These are phyloP conservation scores for Rhagologus leucostigma DNA, from an alignment of 2,113 vertebrate genomes.

Conservation along the genomic window DNA sequence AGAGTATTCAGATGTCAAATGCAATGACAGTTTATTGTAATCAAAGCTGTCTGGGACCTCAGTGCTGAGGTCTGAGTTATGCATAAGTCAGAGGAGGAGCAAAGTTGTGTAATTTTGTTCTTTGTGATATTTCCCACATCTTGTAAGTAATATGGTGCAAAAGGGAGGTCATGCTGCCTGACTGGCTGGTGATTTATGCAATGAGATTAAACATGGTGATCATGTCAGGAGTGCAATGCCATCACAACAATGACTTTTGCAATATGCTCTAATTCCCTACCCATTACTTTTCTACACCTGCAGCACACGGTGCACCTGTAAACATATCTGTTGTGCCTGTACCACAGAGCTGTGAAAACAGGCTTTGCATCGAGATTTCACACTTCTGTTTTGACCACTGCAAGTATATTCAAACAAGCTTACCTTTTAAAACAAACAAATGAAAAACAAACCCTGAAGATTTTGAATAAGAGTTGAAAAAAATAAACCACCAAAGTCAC, in stretches of 20 bases:
- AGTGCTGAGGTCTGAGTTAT: not conserved
- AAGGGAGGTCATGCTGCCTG: not conserved
- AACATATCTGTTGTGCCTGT: accelerated
- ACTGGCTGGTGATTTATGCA: not conserved
- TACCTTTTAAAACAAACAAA: not conserved
- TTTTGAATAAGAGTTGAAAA: not conserved
- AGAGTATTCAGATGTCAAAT: not conserved
- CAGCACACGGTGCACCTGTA: not conserved
- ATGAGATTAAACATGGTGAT: not conserved
- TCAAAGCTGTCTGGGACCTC: not conserved
- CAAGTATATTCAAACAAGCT: not conserved
- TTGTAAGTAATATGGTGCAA: not conserved
- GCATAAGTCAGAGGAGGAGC: not conserved
- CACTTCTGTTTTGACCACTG: not conserved
- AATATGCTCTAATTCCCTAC: not conserved
- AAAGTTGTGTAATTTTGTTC: not conserved
- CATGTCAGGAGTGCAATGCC: not conserved
- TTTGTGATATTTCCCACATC: not conserved
- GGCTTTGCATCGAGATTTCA: not conserved
- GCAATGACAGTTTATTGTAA: not conserved
- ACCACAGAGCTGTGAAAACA: not conserved
- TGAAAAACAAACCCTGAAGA: not conserved
- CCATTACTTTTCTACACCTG: not conserved
- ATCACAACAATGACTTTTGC: not conserved
- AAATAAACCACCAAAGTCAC: not conserved